Base-by-base conservation (phyloP, 2,797 vertebrate species). In the Emys orbicularis region DNA sequence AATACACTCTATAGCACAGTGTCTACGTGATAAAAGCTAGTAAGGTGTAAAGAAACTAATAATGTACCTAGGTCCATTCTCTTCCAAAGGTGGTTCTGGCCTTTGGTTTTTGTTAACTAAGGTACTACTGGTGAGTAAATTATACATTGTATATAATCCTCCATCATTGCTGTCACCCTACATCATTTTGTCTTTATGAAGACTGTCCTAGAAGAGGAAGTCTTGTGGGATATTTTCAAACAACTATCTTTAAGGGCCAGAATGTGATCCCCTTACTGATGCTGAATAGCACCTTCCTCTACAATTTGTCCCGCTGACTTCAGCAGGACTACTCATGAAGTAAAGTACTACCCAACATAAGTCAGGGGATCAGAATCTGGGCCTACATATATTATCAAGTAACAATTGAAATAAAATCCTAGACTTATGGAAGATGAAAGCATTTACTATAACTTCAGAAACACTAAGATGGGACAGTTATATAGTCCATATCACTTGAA, bases 341-440 rank as follows among this genome's bases (percentile, higher is more conserved):
- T 25, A 88, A 85, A 57, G n/a, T 61, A 34, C 44, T 50, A 90
- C 31, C 27, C 76, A 81, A 47, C 1, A 37, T 0, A 0, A n/a
- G 7, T 52, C 89, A 81, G 34, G 92, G 4, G 9, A 52, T 41
- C 88, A 81, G 15, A 92, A 87, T 49, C 29, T 53, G 9, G 34
- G 82, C 80, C 90, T 53, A 81, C 85, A 90, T 4, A 5, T 49
- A 52, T 44, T 83, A 92, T 37, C 50, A 91, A 94, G 79, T 53
- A 82, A 72, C 74, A 85, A 83, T 72, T 49, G 81, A 90, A 94
- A 87, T 12, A 25, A 6, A 12, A 10, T 18, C 6, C 15, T 84
- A 65, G 65, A 79, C 34, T 82, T 59, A 65, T 3, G 84, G 53
- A 89, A 92, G 2, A 83, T 47, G 87, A 6, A 49, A 27, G 6